A percentile compares a stretch with the other conserved stretches of the same genome.
These are phyloP conservation scores for Balanococcus diminutus DNA, from an alignment of 2,888 invertebrate genomes.

Conservation along the genomic window DNA sequence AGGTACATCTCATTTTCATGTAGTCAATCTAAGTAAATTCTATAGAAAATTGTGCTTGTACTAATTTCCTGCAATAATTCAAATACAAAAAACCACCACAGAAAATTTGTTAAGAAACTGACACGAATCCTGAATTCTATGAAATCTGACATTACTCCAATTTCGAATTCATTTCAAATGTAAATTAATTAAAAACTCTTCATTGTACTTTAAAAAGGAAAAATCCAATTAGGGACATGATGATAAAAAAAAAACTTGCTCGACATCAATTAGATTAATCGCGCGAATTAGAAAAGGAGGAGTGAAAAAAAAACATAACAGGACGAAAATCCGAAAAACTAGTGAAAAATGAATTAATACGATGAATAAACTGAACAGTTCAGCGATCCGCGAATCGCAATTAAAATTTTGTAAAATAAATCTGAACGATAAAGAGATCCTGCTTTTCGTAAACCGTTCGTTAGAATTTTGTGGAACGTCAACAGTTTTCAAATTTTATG, in stretches of 20 bases:
- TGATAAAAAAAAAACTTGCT: neutral
- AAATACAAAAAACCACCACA: neutral
- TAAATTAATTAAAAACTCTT: slow-evolving; percentile 8
- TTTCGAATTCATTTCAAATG: slow-evolving; percentile 1
- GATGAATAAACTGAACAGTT: neutral
- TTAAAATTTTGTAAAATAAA: slow-evolving; percentile 38
- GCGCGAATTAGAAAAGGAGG: neutral
- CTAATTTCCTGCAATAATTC: too few species aligned
- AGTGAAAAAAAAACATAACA: slow-evolving; percentile 8
- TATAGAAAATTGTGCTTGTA: too few species aligned
- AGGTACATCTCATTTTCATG: too few species aligned
- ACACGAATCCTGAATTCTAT: neutral
- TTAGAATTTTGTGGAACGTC: slow-evolving; percentile 51
- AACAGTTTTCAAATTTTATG: slow-evolving; percentile 53
- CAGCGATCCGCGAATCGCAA: slow-evolving; percentile 38
- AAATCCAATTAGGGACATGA: slow-evolving; percentile 6
- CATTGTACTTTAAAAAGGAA: slow-evolving; percentile 5
- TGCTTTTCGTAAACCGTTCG: slow-evolving; percentile 33
- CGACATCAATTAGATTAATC: slow-evolving; percentile 35
- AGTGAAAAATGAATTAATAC: slow-evolving; percentile 21
- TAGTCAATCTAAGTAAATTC: too few species aligned
- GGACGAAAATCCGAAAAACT: slow-evolving; percentile 20
- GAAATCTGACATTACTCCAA: neutral
- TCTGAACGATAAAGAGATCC: slow-evolving; percentile 20
- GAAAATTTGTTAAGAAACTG: neutral